Base-by-base conservation (phyloP, 2,113 vertebrate species). In the Perccottus glenii region DNA sequence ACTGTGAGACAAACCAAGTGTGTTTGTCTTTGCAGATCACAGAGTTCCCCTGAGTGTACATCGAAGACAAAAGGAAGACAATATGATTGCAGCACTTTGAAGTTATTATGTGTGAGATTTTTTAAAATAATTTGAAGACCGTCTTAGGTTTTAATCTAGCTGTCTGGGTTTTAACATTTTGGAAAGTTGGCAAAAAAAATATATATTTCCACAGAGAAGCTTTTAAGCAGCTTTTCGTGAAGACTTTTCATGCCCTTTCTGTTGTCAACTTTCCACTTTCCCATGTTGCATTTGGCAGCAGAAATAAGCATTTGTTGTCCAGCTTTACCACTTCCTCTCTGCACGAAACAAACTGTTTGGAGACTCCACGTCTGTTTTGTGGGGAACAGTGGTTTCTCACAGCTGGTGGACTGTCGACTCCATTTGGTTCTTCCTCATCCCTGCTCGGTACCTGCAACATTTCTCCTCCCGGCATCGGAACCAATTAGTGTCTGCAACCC, bases 331-430 rank as follows among this genome's bases (percentile, higher is more conserved):
- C 56, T 58, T 81, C 71, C 63, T 62, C 72, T 57, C 73, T 51
- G 60, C 65, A 4, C 71, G 77, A 65, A 62, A 67, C 62, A 36
- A 42, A 73, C 60, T 67, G 47, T 78, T 70, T 56, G 47, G 43
- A 40, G 65, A 81, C 65, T 82, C 70, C 9, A 52, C 44, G 56
- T 62, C 75, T 77, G 66, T 68, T 87, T 75, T 67, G 65, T 32
- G 50, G 47, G 57, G 53, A 58, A 45, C 53, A 43, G 73, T 71
- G 73, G 81, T 76, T 79, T 73, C 59, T 75, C 75, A 53, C 84
- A 85, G 79, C 81, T 87, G 80, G 78, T 72, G 61, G 65, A 77
- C 65, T 84, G 81, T 85, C 75, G 78, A 16, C 62, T 64, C 70
- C 67, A 55, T 59, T 79, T 67, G 51, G 70, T 57, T 74, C 53